Evolutionary conservation across 2,888 invertebrate genomes (phyloP).

Genomic region (Nomada lathburiana): DNA sequence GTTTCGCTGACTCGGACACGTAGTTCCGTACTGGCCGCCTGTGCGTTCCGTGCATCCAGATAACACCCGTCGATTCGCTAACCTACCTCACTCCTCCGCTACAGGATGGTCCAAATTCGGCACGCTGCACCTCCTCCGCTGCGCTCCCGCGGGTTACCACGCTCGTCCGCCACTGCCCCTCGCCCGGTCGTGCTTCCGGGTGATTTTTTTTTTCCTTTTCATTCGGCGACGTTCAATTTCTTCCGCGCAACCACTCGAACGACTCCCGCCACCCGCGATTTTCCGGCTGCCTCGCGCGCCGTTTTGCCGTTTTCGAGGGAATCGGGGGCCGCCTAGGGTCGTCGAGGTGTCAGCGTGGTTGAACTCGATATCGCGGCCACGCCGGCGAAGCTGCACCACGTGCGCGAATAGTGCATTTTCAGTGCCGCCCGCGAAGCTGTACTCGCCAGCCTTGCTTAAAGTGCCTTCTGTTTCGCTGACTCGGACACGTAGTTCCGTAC

Average conservation of each 20-base stretch:
- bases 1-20: constrained; percentile 79
- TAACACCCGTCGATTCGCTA: constrained; percentile 81
- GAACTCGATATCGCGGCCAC: background rate
- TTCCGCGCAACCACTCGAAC: background rate
- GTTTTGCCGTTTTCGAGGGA: too few relatives aligned
- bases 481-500: constrained; percentile 79
- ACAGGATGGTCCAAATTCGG: constrained; percentile 75
- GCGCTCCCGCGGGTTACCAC: background rate
- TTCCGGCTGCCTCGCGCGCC: background rate
- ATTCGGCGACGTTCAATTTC: background rate
- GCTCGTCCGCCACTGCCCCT: background rate
- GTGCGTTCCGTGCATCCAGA: constrained; percentile 79
- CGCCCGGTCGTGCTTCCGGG: background rate
- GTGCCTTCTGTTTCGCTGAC: constrained; percentile 76
- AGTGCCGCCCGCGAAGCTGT: constrained; percentile 57
- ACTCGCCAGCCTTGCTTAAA: constrained; percentile 69
- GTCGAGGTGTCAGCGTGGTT: background rate
- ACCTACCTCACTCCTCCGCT: constrained; percentile 80
- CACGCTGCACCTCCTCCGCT: background rate
- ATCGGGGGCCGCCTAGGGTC: background rate
- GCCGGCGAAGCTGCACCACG: constrained; percentile 27
- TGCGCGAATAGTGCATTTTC: constrained; percentile 48
- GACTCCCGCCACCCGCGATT: too few relatives aligned
- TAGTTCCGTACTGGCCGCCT: constrained; percentile 79
- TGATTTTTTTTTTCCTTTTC: background rate